Evolutionary conservation across 1,140 invertebrate genomes (phyloP).

Genomic region (Bombus difficillimus): DNA sequence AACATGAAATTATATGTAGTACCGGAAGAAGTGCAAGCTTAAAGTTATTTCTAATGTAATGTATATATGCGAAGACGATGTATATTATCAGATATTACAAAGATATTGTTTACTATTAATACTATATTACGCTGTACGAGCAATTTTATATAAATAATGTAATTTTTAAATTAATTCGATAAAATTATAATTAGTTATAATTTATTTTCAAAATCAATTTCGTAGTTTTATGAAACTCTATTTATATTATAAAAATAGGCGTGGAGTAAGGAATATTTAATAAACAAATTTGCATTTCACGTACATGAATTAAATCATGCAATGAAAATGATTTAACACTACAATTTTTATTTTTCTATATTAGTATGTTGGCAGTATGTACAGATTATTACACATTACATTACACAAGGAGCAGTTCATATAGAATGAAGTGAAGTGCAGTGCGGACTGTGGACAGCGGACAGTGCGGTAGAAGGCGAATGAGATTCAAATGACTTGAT

Average conservation of each 20-base stretch:
- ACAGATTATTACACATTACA: neutral
- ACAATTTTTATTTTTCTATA: neutral
- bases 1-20: neutral
- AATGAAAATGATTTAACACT: neutral
- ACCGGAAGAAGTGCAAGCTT: neutral
- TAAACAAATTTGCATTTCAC: neutral
- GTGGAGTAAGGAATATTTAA: neutral
- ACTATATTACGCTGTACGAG: neutral
- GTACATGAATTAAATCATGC: neutral
- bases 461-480: neutral
- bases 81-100: neutral
- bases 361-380: neutral
- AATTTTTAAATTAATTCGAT: neutral
- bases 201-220: neutral
- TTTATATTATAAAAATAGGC: neutral
- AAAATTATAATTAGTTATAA: neutral
- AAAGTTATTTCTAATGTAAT: neutral
- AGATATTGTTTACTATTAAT: neutral
- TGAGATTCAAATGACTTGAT: slow-evolving; percentile 37
- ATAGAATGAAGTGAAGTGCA: neutral
- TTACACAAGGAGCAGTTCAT: neutral
- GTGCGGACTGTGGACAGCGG: neutral
- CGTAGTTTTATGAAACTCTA: neutral
- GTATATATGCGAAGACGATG: neutral
- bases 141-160: neutral